phyloP scores from a whole-genome alignment of 2,113 vertebrate genomes.

The Falcunculus frontatus region DNA sequence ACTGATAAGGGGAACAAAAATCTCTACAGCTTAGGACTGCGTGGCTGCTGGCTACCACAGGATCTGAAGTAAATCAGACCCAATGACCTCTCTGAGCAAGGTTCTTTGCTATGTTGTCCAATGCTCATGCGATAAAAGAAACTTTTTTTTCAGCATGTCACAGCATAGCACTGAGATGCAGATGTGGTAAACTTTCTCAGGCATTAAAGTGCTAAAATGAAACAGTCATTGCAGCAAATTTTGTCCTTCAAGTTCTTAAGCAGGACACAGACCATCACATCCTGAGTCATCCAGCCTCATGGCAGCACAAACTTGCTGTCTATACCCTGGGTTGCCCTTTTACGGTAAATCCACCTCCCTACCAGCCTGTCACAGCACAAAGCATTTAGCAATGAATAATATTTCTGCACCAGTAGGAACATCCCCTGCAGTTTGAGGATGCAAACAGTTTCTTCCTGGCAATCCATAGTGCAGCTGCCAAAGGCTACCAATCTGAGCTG shows the following conservation, averaged over 20 bases:
- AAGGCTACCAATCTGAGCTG: not conserved
- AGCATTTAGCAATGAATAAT: not conserved
- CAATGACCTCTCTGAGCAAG: not conserved
- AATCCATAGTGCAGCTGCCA: conserved; percentile 11
- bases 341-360: not conserved
- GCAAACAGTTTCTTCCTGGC: conserved; percentile 13
- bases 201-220: not conserved
- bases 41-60: not conserved
- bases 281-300: not conserved
- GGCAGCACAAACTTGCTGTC: not conserved
- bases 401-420: not conserved
- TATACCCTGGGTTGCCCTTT: not conserved
- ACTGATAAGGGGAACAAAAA: not conserved
- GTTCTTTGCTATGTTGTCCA: not conserved
- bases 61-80: not conserved
- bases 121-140: not conserved
- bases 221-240: not conserved
- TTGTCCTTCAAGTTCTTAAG: conserved; percentile 13
- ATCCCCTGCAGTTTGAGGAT: not conserved
- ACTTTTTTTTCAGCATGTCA: not conserved
- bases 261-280: not conserved
- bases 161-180: not conserved
- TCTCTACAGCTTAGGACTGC: not conserved
- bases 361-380: not conserved
- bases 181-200: not conserved